phyloP scores from a whole-genome alignment of 2,888 invertebrate genomes.

The Urechis unicinctus region DNA sequence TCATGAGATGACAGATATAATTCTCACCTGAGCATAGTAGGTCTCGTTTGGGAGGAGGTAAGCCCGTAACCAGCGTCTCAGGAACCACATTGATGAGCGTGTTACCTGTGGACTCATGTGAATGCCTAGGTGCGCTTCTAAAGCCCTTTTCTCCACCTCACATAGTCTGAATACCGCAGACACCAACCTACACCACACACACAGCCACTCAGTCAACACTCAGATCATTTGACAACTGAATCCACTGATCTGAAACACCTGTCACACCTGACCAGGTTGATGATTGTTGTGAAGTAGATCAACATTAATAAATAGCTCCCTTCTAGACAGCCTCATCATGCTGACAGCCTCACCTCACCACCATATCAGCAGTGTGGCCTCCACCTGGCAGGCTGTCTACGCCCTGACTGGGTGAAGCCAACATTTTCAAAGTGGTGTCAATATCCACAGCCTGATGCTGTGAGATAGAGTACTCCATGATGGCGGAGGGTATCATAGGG shows the following conservation, averaged over 20 bases:
- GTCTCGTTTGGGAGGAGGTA: conserved; percentile 64
- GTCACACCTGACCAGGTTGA: too few relatives aligned
- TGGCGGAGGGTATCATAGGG: conserved; percentile 61
- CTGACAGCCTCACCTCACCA: conserved; percentile 53
- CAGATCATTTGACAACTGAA: too few relatives aligned
- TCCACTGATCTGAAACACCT: too few relatives aligned
- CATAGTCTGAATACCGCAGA: conserved; percentile 68
- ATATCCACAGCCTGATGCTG: conserved; percentile 54
- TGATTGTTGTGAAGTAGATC: too few relatives aligned
- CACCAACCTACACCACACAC: conserved; percentile 58
- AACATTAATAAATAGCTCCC: too few relatives aligned
- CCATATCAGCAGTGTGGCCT: conserved; percentile 55
- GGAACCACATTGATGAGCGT: conserved; percentile 70
- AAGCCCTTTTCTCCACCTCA: conserved; percentile 68
- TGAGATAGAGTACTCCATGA: conserved; percentile 61
- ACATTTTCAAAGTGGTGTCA: conserved; percentile 53
- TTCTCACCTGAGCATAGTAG: conserved; percentile 60
- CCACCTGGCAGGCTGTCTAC: conserved; percentile 33
- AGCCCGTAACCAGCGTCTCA: conserved; percentile 69
- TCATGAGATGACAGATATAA: neutral
- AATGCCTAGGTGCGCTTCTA: conserved; percentile 62
- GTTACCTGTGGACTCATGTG: conserved; percentile 75
- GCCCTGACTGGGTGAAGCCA: conserved; percentile 53
- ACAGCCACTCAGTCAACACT: too few relatives aligned
- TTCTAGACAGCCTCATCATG: too few relatives aligned